Evolutionary conservation across 2,797 vertebrate genomes (phyloP).

Genomic region (Characodon lateralis): DNA sequence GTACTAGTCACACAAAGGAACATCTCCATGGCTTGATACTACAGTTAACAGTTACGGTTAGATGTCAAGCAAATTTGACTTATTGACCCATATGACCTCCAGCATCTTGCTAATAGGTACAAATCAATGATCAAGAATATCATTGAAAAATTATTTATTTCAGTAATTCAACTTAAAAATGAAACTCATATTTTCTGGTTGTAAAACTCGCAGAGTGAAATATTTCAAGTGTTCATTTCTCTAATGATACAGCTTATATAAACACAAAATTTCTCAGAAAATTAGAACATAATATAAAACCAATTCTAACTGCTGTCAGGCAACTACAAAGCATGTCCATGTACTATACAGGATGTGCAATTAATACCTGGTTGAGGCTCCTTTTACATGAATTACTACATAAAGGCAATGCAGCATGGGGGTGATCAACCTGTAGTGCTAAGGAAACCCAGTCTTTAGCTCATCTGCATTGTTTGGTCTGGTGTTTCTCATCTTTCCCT

Average conservation of each 20-base stretch:
- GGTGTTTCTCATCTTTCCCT: no score
- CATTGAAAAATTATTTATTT: background rate
- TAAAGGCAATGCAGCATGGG: no score
- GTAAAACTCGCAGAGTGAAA: background rate
- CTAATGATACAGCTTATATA: background rate
- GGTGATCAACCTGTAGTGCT: no score
- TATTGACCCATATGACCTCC: background rate
- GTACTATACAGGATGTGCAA: no score
- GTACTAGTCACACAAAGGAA: background rate
- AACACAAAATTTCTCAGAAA: background rate
- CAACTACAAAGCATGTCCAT: no score
- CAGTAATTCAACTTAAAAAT: background rate
- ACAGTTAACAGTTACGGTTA: background rate
- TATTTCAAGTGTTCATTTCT: background rate
- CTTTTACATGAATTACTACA: no score
- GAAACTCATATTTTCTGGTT: background rate
- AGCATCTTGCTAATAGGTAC: background rate
- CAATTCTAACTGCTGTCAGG: no score
- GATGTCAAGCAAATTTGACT: background rate
- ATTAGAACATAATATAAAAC: no score
- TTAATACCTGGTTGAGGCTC: no score
- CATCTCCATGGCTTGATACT: background rate
- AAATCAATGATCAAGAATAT: background rate
- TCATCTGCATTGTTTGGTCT: no score
- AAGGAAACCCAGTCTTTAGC: no score